A percentile compares a stretch with the other conserved stretches of the same genome.
These are phyloP conservation scores for Zaprionus camerounensis DNA, from an alignment of 1,140 invertebrate genomes.

Conservation along the genomic window DNA sequence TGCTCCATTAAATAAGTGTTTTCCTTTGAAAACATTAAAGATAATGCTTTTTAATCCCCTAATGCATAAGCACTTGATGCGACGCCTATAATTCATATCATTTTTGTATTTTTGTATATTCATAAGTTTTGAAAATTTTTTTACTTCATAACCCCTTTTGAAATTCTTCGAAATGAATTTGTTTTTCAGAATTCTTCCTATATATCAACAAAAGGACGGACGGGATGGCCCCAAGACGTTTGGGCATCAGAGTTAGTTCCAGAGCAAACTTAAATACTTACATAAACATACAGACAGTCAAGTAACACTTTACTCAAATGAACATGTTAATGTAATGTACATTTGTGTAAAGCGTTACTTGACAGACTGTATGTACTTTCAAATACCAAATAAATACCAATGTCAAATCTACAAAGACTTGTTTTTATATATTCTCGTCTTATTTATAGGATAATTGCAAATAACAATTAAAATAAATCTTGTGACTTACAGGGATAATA, in stretches of 20 bases:
- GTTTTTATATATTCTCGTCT: not conserved
- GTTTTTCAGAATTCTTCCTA: conserved; percentile 87
- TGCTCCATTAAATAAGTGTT: conserved; percentile 7
- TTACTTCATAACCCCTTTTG: not conserved
- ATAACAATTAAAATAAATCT: too few relatives aligned
- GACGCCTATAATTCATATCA: not conserved
- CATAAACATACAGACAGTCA: not conserved
- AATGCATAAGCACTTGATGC: conserved; percentile 4
- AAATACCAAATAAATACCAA: conserved; percentile 16
- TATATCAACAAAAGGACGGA: conserved; percentile 87
- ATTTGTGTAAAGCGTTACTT: too few relatives aligned
- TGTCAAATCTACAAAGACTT: not conserved
- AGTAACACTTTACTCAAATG: too few relatives aligned
- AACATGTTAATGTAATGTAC: too few relatives aligned
- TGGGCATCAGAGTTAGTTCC: conserved; percentile 91
- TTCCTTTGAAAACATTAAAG: conserved; percentile 3
- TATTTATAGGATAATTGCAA: not conserved
- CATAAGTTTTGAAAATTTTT: not conserved
- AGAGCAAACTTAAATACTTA: conserved; percentile 86
- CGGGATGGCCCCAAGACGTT: conserved; percentile 97
- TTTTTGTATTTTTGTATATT: conserved; percentile 13
- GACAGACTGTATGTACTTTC: not conserved
- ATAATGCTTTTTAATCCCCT: conserved; percentile 11
- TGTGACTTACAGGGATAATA: too few relatives aligned
- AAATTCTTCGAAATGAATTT: conserved; percentile 10